These are phyloP conservation scores for Leptinotarsa juncta DNA, from an alignment of 2,888 invertebrate genomes.

Conservation along the genomic window DNA sequence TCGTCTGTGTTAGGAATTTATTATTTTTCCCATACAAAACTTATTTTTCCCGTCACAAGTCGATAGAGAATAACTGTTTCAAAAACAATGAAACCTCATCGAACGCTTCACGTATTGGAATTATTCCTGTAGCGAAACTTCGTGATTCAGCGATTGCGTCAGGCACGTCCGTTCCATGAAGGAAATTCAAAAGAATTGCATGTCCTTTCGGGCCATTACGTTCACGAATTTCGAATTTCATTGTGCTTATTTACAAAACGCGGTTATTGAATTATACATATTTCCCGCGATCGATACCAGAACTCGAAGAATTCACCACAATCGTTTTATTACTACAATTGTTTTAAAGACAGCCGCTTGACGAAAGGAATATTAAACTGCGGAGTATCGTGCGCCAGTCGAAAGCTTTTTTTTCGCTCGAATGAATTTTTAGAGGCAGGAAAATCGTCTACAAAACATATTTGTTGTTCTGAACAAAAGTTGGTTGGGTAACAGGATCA, in stretches of 20 bases:
- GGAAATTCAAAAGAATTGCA: conserved; percentile 27
- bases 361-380: conserved; percentile 9
- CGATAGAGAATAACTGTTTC: background rate
- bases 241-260: conserved; percentile 26
- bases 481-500: no score
- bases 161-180: conserved; percentile 21
- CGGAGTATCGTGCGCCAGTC: conserved; percentile 7
- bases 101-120: conserved; percentile 10
- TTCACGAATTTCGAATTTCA: conserved; percentile 31
- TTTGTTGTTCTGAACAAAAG: background rate
- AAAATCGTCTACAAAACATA: no score
- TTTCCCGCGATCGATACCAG: conserved; percentile 13
- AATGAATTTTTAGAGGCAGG: background rate
- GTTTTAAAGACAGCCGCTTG: conserved; percentile 13
- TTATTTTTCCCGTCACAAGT: no score
- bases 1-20: no score
- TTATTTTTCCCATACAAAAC: no score
- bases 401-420: conserved; percentile 1
- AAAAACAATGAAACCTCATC: background rate
- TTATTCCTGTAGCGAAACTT: background rate
- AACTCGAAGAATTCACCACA: conserved; percentile 11
- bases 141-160: conserved; percentile 24
- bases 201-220: conserved; percentile 28
- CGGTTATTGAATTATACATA: conserved; percentile 28
- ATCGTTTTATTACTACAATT: conserved; percentile 20